phyloP scores from a whole-genome alignment of 2,888 invertebrate species.

The Dryococelus australis region DNA sequence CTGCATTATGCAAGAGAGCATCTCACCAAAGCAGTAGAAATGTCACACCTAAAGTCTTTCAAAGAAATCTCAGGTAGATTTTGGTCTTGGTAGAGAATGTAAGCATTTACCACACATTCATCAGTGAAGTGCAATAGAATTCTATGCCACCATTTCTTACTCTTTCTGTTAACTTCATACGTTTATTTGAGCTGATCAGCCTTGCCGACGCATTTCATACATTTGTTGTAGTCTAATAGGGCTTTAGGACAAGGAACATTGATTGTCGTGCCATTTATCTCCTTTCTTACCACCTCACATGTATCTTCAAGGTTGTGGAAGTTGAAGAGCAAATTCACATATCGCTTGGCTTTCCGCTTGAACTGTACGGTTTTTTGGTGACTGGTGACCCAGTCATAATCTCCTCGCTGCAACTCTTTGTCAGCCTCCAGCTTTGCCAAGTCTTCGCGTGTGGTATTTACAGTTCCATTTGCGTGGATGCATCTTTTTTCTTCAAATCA shows the following conservation, averaged over 20 bases:
- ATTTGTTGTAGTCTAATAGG: slow-evolving; percentile 49
- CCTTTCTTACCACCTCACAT: slow-evolving; percentile 40
- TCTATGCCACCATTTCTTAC: slow-evolving; percentile 53
- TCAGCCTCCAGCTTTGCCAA: slow-evolving; percentile 45
- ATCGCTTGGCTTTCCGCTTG: slow-evolving; percentile 51
- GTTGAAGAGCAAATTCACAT: slow-evolving; percentile 45
- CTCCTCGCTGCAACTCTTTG: slow-evolving; percentile 47
- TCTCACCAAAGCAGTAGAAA: slow-evolving; percentile 27
- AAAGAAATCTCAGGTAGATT: slow-evolving; percentile 28
- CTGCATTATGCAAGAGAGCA: neutral
- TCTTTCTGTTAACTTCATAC: slow-evolving; percentile 48
- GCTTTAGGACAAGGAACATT: slow-evolving; percentile 48
- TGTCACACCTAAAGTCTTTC: slow-evolving; percentile 43
- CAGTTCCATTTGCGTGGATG: slow-evolving; percentile 48
- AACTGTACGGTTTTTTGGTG: slow-evolving; percentile 33
- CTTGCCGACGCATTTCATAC: slow-evolving; percentile 53
- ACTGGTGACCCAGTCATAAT: slow-evolving; percentile 45
- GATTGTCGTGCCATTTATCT: slow-evolving; percentile 46
- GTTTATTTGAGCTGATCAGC: slow-evolving; percentile 50
- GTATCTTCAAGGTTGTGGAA: slow-evolving; percentile 46
- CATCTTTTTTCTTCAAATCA: slow-evolving; percentile 37
- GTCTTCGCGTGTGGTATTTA: slow-evolving; percentile 46
- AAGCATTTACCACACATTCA: slow-evolving; percentile 45
- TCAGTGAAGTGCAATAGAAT: slow-evolving; percentile 51
- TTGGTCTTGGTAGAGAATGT: slow-evolving; percentile 41